phyloP scores from a whole-genome alignment of 1,140 invertebrate species.

The Delia radicum region DNA sequence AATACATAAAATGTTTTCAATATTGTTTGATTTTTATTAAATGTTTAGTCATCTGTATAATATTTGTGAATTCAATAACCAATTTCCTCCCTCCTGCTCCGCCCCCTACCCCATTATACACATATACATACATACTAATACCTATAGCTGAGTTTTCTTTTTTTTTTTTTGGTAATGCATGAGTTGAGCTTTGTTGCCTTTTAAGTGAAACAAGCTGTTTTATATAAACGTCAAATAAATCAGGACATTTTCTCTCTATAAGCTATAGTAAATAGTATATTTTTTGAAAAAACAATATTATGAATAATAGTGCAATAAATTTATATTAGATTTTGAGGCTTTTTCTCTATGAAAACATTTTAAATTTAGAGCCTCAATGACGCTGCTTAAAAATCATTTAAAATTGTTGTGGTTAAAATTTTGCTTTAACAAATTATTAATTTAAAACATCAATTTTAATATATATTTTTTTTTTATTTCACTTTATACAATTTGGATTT shows the following conservation, averaged over 20 bases:
- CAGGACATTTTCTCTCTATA: background rate
- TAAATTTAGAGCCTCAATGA: no score
- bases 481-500: background rate
- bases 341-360: no score
- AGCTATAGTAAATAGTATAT: background rate
- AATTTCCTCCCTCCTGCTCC: background rate
- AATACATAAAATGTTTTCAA: background rate
- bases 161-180: background rate
- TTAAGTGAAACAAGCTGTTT: background rate
- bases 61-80: constrained; percentile 3
- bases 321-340: background rate
- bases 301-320: background rate
- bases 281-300: background rate
- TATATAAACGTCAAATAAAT: background rate
- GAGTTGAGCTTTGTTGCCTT: background rate
- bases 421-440: no score
- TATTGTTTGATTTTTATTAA: background rate
- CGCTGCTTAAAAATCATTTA: no score
- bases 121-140: background rate
- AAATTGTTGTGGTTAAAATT: no score
- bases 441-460: no score
- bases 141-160: background rate
- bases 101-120: no score
- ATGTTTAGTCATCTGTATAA: background rate
- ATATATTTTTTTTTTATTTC: no score